phyloP scores from a whole-genome alignment of 2,888 invertebrate species.

The Pandemis heparana region DNA sequence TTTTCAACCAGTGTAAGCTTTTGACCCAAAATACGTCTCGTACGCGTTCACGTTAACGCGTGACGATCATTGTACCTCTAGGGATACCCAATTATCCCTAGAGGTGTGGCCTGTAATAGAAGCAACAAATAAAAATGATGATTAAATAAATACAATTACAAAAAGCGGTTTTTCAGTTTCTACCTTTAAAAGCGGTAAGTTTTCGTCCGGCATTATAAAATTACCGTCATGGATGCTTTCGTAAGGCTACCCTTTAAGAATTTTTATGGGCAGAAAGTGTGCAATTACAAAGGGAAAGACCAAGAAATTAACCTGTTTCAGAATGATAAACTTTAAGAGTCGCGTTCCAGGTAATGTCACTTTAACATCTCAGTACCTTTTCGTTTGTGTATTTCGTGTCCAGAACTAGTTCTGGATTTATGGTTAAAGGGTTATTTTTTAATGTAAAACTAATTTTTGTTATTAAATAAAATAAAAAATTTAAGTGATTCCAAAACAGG shows the following conservation, averaged over 20 bases:
- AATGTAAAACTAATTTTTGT: no score
- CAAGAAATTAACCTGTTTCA: constrained; percentile 13
- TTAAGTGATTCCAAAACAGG: no score
- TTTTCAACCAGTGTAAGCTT: not conserved
- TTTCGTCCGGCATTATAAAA: constrained; percentile 3
- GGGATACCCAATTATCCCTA: no score
- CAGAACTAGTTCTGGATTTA: no score
- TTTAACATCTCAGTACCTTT: not conserved
- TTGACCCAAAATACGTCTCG: no score
- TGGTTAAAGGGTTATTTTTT: not conserved
- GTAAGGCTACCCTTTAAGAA: constrained; percentile 18
- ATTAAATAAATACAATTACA: no score
- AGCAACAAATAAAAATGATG: no score
- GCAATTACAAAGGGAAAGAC: constrained; percentile 21
- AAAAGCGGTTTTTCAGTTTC: not conserved
- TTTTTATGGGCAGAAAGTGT: constrained; percentile 24
- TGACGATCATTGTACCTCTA: no score
- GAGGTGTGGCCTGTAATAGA: no score
- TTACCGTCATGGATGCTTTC: constrained; percentile 22
- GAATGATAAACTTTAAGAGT: constrained; percentile 17
- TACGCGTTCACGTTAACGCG: no score
- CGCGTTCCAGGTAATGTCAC: constrained; percentile 7
- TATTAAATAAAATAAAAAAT: no score
- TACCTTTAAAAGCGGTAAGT: not conserved
- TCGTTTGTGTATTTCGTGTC: no score